A percentile compares a stretch with the other conserved stretches of the same genome.
Conservation (phyloP, 2,113 vertebrate species). For the Synodontis membranacea region DNA sequence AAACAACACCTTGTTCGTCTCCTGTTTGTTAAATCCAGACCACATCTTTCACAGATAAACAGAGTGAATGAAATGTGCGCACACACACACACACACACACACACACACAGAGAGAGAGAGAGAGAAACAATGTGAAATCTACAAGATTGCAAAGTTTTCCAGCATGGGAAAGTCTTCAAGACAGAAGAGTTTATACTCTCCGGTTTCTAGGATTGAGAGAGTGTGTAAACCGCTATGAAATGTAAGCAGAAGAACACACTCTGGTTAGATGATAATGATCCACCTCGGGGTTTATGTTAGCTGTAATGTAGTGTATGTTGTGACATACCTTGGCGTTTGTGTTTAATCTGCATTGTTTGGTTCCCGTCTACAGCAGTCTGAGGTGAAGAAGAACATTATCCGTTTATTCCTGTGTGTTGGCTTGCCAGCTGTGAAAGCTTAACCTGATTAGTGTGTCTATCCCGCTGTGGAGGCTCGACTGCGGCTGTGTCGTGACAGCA, state of each 20-base stretch:
- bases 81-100: neutral
- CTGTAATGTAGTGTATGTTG: no score
- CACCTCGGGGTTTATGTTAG: no score
- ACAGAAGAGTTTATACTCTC: no score
- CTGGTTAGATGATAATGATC: no score
- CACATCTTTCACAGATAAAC: neutral
- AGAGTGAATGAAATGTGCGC: neutral
- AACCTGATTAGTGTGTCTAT: neutral
- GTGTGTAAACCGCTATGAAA: no score
- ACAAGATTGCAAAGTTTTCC: no score
- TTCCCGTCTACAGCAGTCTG: neutral
- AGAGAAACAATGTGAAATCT: no score
- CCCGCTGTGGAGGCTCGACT: neutral
- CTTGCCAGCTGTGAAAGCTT: neutral
- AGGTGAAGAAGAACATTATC: neutral
- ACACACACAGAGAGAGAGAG: no score
- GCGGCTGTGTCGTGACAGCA: neutral
- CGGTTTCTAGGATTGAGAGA: no score
- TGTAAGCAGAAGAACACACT: no score
- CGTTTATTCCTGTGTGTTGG: neutral
- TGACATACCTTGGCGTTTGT: neutral
- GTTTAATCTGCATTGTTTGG: neutral
- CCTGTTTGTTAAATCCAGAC: conserved; percentile 45
- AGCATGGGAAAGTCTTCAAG: no score
- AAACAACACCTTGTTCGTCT: conserved; percentile 40